Conservation (phyloP, 2,113 vertebrate species). For the Numenius arquata region DNA sequence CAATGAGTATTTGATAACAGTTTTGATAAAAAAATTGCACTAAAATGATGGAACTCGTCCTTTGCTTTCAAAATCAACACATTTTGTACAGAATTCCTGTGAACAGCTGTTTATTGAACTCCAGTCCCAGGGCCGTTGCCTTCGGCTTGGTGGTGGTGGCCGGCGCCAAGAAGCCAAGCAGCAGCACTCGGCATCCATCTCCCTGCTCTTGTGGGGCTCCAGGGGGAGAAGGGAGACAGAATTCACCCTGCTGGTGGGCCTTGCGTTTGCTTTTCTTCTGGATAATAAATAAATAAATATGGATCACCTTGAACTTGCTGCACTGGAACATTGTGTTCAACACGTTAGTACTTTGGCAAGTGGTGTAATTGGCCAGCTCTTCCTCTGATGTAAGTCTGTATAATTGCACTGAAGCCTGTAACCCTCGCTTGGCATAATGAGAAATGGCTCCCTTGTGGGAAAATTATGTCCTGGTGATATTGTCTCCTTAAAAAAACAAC, state of each 20-base stretch:
- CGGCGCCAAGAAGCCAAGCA: not conserved
- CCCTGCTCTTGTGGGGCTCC: not conserved
- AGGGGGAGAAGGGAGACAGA: not conserved
- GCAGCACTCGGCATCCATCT: fast-evolving
- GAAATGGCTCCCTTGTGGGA: not conserved
- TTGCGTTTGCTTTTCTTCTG: not conserved
- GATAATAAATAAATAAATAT: not conserved
- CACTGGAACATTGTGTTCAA: not conserved
- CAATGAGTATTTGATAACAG: not conserved
- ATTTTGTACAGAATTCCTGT: not conserved
- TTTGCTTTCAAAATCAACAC: fast-evolving
- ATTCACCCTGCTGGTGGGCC: not conserved
- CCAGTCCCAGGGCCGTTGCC: not conserved
- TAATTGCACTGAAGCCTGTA: not conserved
- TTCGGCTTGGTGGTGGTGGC: fast-evolving
- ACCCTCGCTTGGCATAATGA: not conserved
- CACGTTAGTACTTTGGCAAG: not conserved
- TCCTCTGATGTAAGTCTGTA: not conserved
- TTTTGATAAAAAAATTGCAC: not conserved
- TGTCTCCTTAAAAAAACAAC: not conserved
- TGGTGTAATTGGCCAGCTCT: not conserved
- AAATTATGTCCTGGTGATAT: not conserved
- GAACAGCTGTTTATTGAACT: not conserved
- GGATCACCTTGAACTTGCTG: not conserved
- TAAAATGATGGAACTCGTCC: not conserved